Percentiles rank a stretch among this genome's conserved stretches.
These are phyloP conservation scores for Acanthacorydalis orientalis DNA, from an alignment of 2,888 invertebrate genomes.

Conservation along the genomic window DNA sequence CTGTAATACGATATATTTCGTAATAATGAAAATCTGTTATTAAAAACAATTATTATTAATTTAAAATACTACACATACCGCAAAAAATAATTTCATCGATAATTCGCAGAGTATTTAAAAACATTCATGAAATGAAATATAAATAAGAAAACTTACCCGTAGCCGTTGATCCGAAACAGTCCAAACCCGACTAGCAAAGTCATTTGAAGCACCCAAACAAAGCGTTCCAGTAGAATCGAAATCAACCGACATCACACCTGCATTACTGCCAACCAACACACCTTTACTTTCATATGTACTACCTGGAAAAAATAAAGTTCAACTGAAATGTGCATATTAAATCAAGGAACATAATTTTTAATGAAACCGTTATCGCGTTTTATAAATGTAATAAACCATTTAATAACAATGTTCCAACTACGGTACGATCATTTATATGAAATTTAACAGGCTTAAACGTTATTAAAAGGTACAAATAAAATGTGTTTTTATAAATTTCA, in stretches of 20 bases:
- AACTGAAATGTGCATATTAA: neutral
- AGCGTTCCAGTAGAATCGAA: constrained; percentile 81
- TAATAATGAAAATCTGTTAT: too few species aligned
- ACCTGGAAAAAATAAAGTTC: constrained; percentile 31
- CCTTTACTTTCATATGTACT: constrained; percentile 57
- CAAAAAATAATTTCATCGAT: too few species aligned
- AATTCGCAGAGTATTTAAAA: too few species aligned
- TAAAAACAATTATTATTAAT: too few species aligned
- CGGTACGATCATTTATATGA: too few species aligned
- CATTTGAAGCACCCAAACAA: constrained; percentile 86
- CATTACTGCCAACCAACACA: constrained; percentile 81
- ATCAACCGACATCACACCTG: constrained; percentile 89
- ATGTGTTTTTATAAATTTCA: too few species aligned
- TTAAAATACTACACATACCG: too few species aligned
- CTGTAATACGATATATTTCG: too few species aligned
- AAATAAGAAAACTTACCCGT: constrained; percentile 46
- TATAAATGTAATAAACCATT: neutral
- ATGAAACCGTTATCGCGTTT: neutral
- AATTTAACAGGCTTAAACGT: too few species aligned
- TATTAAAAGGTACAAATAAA: too few species aligned
- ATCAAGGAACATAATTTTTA: neutral
- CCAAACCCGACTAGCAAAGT: constrained; percentile 95
- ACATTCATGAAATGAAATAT: neutral
- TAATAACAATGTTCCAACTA: neutral
- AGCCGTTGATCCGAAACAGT: constrained; percentile 78